Evolutionary conservation across 2,113 vertebrate genomes (phyloP), one percentile per base, ranked within the genome.

Genomic region (Podarcis muralis): DNA sequence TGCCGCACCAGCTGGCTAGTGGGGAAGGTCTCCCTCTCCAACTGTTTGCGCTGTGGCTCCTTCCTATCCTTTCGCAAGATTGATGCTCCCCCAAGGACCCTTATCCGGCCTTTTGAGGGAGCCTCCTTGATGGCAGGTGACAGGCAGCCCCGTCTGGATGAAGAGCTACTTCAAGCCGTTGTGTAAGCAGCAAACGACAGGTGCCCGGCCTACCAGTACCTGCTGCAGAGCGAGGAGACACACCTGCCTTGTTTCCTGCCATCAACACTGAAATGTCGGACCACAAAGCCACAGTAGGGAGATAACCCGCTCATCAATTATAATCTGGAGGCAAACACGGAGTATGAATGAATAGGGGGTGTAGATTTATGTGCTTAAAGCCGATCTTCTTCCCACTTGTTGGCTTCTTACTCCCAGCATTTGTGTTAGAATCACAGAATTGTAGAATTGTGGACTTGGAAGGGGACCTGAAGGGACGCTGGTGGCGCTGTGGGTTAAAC

Each of bases 131-230:
- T 65, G 76, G 0, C 12, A 89, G 80, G 71, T 74, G 84, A 77
- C 88, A 68, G 48, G 43, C 57, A 9, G 3, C 32, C 9, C 16
- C 20, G 0, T 0, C 5, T 11, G 53, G 80, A 25, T n/a, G 35
- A 77, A 72, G 71, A 78, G 62, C 27, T 25, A 48, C 72, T 76
- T 1, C 0, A 62, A 53, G 12, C 37, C 0, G 0, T 32, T 0
- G 0, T 88, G 77, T 0, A 79, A 20, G 40, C 75, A 7, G 0
- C 69, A 25, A 11, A 62, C 25, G 57, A 53, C 87, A 66, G 87
- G 27, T 83, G 80, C 27, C 57, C 8, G 20, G 30, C 9, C 6
- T 43, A 37, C n/a, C 81, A 23, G 35, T 59, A 76, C 78, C 75
- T 30, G 4, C 5, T 4, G 40, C 12, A 0, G 0, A 71, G 75